Conservation (phyloP, 2,888 invertebrate genomes). For the Micoletzkya japonica region DNA sequence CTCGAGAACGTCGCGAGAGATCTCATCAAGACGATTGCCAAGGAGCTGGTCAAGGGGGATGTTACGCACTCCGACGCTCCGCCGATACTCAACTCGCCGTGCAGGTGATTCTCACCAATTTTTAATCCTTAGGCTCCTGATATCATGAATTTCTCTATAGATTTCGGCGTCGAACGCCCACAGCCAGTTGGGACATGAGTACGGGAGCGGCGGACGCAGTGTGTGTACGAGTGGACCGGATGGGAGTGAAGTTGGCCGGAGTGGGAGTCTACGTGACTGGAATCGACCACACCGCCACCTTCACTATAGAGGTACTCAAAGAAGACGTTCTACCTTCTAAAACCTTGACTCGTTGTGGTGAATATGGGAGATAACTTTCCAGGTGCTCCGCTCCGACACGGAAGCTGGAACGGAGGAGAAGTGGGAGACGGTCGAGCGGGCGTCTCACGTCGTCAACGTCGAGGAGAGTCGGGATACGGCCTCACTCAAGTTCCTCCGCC, state of each 20-base stretch:
- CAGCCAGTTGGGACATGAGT: conserved; percentile 92
- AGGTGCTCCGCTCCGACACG: conserved; percentile 32
- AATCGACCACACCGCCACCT: conserved; percentile 15
- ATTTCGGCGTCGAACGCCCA: conserved; percentile 87
- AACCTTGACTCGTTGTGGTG: not conserved
- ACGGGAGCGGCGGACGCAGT: conserved; percentile 95
- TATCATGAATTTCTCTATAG: conserved; percentile 26
- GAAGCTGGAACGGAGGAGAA: conserved; percentile 34
- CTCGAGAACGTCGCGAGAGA: conserved; percentile 12
- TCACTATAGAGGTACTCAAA: conserved; percentile 21
- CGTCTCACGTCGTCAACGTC: not conserved
- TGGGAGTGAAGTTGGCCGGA: conserved; percentile 64
- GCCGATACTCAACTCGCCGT: conserved; percentile 9
- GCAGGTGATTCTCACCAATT: conserved; percentile 4
- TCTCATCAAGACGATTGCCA: conserved; percentile 16
- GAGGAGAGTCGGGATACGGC: conserved; percentile 18
- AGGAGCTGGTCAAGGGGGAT: conserved; percentile 24
- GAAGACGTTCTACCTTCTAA: not conserved
- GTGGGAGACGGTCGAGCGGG: conserved; percentile 28
- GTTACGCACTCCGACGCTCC: conserved; percentile 1
- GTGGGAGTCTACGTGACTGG: conserved; percentile 76
- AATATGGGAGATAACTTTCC: not conserved
- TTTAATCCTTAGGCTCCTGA: not conserved
- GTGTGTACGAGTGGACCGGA: conserved; percentile 74
- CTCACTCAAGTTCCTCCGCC: conserved; percentile 17